Percentiles rank a stretch among this genome's conserved stretches.
Conservation (phyloP, 2,113 vertebrate species). For the Eublepharis macularius region DNA sequence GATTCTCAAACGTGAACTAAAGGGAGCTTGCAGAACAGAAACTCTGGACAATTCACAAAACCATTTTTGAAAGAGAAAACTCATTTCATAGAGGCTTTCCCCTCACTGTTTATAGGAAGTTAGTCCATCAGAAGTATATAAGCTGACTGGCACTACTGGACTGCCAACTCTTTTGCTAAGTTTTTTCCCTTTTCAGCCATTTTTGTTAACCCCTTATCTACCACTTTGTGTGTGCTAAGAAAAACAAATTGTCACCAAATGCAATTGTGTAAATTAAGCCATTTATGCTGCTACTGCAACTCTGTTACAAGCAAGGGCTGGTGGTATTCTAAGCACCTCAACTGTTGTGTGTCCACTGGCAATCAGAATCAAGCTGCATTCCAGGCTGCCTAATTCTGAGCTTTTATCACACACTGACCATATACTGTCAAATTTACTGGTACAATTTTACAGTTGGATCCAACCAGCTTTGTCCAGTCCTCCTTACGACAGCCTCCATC, state of each 20-base stretch:
- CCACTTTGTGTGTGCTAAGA: background rate
- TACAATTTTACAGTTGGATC: background rate
- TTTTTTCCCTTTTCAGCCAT: background rate
- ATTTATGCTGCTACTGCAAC: background rate
- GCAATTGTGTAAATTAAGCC: background rate
- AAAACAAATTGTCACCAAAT: background rate
- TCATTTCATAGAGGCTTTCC: too few relatives aligned
- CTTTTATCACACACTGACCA: background rate
- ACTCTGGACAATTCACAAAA: background rate
- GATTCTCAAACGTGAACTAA: background rate
- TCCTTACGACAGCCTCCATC: too few relatives aligned
- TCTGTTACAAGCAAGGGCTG: background rate
- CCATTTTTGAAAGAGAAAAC: background rate
- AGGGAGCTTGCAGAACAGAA: background rate
- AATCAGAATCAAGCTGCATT: background rate
- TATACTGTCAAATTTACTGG: background rate
- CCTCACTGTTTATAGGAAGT: background rate
- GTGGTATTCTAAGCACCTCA: background rate
- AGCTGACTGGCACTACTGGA: background rate
- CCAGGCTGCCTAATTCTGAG: background rate
- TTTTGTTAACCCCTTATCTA: background rate
- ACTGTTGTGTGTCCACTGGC: background rate
- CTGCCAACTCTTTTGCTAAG: too few relatives aligned
- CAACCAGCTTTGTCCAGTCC: too few relatives aligned
- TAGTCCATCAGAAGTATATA: background rate